Base-by-base conservation (phyloP, 2,113 vertebrate species). In the Phocoena phocoena region DNA sequence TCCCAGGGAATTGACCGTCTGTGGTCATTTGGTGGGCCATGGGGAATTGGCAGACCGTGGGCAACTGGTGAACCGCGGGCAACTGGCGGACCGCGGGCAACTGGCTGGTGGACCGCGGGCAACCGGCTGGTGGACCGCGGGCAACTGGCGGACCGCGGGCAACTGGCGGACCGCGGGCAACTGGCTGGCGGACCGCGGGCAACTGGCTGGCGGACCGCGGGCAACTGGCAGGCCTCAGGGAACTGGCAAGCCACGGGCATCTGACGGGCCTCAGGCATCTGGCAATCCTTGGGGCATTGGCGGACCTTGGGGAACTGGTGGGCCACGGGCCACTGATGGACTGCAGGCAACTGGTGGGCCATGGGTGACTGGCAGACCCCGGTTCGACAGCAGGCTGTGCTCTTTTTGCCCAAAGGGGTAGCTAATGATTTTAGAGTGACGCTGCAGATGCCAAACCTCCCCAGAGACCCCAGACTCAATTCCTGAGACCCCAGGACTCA, bases 381-480 rank as follows among this genome's bases (percentile, higher is more conserved):
- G 53, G 12, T 58, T 5, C 10, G 33, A 15, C 10, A 7, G 21
- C 21, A 14, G 33, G 0, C 6, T 14, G 8, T 15, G 13, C 20
- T 25, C 1, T 63, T 58, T 86, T 83, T 83, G 62, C 13, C 70
- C 36, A 1, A 14, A 63, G 38, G 5, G 14, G 8, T 74, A 50
- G 31, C 10, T 55, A 47, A 25, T 11, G 33, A 28, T 73, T 38
- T 71, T 71, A 53, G 86, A 33, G 10, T 47, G 25, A 84, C 36
- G 12, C 58, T 50, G 18, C 31, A 25, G 77, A 18, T n/a, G 20
- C 47, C 36, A 87, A 74, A 25, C 23, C 50, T 68, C 47, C 44
- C 20, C 8, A n/a, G 26, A 84, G 33, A 44, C 18, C 21, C 88
- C 14, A 28, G 41, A 80, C n/a, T 71, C 65, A 74, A 58, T 38